Evolutionary conservation across 1,140 invertebrate genomes (phyloP).

Genomic region (Theocolax elegans): DNA sequence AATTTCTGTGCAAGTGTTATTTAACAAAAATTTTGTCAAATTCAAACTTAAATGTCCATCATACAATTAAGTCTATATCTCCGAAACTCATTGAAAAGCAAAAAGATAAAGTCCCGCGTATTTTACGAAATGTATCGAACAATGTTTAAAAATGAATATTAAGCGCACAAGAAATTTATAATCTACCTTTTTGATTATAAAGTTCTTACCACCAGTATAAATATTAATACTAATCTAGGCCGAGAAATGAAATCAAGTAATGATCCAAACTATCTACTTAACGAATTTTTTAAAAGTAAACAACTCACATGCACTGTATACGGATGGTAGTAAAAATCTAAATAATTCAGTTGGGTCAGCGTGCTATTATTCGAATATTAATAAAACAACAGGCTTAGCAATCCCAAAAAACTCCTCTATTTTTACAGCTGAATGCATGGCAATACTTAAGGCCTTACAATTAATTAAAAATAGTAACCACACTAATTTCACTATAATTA

Average conservation of each 20-base stretch:
- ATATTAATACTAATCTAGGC: neutral
- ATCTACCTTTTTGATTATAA: too few species aligned
- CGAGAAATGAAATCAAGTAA: neutral
- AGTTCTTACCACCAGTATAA: too few species aligned
- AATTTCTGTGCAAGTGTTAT: neutral
- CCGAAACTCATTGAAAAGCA: too few species aligned
- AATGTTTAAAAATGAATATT: neutral
- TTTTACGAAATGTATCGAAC: neutral
- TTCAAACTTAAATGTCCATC: neutral
- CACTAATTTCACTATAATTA: neutral
- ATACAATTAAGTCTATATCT: too few species aligned
- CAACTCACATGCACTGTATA: neutral
- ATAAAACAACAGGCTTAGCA: neutral
- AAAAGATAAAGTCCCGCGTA: neutral
- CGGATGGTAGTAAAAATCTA: neutral
- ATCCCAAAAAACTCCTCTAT: neutral
- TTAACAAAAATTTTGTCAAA: neutral
- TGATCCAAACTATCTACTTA: neutral
- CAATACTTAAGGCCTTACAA: neutral
- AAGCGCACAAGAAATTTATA: neutral
- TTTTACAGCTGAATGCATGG: neutral
- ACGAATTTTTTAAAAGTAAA: neutral
- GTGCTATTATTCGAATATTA: neutral
- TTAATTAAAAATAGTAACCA: neutral
- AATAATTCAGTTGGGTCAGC: neutral